Evolutionary conservation across 2,797 vertebrate genomes (phyloP).

Genomic region (Alectoris magna): DNA sequence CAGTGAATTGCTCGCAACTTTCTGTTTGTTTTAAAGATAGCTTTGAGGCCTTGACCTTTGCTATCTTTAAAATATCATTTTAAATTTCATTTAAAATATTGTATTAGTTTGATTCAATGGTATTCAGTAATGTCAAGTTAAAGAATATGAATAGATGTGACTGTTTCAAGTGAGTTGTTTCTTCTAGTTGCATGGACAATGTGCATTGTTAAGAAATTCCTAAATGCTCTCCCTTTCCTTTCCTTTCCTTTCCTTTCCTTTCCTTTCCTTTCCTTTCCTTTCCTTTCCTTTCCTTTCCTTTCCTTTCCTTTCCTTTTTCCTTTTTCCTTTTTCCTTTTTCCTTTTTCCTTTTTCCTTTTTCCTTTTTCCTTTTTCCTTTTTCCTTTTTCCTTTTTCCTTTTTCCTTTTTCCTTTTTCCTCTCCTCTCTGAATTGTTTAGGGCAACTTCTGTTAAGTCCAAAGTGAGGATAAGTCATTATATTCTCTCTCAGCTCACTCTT

Average conservation of each 20-base stretch:
- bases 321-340: too few relatives aligned
- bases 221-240: not conserved
- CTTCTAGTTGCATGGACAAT: not conserved
- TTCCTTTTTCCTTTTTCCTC: too few relatives aligned
- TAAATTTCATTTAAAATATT: not conserved
- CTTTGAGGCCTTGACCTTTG: not conserved
- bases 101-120: not conserved
- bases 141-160: not conserved
- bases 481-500: not conserved
- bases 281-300: too few relatives aligned
- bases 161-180: not conserved
- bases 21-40: not conserved
- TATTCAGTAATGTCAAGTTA: not conserved
- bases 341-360: too few relatives aligned
- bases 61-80: not conserved
- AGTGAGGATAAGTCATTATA: not conserved
- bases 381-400: too few relatives aligned
- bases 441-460: not conserved
- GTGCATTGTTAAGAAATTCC: not conserved
- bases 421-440: not conserved
- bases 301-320: too few relatives aligned
- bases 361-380: too few relatives aligned
- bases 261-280: too few relatives aligned
- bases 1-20: not conserved
- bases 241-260: too few relatives aligned